phyloP scores from a whole-genome alignment of 2,797 vertebrate genomes.

The Chiloscyllium punctatum region DNA sequence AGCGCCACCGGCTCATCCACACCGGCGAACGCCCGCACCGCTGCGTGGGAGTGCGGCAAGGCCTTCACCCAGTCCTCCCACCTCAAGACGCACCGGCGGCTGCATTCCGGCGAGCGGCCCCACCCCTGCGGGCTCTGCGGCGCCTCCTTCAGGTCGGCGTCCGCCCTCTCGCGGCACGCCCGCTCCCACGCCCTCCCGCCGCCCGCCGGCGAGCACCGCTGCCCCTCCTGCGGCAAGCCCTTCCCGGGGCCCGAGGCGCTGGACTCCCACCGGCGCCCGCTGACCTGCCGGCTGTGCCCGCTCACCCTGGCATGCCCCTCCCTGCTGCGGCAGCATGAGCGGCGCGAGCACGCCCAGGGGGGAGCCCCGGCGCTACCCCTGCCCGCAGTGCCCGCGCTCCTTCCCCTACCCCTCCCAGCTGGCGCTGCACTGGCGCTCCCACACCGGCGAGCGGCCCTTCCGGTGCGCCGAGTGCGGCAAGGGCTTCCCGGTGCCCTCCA shows the following conservation, averaged over 20 bases:
- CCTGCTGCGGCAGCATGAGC: neutral
- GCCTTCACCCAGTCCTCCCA: conserved; percentile 91
- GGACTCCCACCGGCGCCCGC: too few relatives aligned
- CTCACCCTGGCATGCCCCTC: neutral
- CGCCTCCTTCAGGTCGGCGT: too few relatives aligned
- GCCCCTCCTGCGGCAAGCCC: too few relatives aligned
- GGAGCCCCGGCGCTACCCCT: neutral
- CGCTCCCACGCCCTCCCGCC: too few relatives aligned
- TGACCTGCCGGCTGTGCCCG: neutral
- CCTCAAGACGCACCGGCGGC: conserved; percentile 80
- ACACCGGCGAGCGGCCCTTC: too few relatives aligned
- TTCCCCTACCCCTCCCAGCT: too few relatives aligned
- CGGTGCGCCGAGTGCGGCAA: neutral
- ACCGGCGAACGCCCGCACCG: conserved; percentile 57
- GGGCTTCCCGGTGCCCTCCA: neutral
- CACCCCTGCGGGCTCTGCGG: too few relatives aligned
- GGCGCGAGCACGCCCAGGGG: neutral
- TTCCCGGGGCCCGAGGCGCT: too few relatives aligned
- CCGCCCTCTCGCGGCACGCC: too few relatives aligned
- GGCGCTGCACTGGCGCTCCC: too few relatives aligned
- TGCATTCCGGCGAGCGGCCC: conserved; percentile 69
- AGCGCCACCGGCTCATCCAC: conserved; percentile 87
- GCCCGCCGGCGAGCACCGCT: too few relatives aligned
- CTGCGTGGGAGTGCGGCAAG: conserved; percentile 78
- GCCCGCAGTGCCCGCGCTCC: neutral